phyloP scores from a whole-genome alignment of 2,888 invertebrate species.

The Tetheella fluctuosa region DNA sequence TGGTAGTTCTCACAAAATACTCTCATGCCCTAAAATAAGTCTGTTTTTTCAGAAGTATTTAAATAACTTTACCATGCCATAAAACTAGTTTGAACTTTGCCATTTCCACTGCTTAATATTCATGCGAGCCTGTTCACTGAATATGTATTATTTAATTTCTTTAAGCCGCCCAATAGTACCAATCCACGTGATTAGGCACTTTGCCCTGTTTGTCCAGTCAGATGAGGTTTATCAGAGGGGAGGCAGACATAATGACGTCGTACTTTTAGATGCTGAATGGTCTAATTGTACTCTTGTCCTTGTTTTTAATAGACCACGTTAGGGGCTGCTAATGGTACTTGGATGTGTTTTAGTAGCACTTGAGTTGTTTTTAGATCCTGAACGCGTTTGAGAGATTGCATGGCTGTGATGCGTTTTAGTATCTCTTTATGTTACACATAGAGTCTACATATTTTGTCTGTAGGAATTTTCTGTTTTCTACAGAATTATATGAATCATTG shows the following conservation, averaged over 20 bases:
- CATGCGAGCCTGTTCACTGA: not conserved
- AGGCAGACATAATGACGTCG: not conserved
- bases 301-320: conserved; percentile 15
- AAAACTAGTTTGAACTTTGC: not conserved
- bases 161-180: not conserved
- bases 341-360: conserved; percentile 4
- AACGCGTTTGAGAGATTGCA: not conserved
- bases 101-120: not conserved
- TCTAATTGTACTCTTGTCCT: conserved; percentile 7
- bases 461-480: too few relatives aligned
- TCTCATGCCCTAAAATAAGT: not conserved
- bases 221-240: conserved; percentile 1
- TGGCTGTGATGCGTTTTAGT: not conserved
- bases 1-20: not conserved
- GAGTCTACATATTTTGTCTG: too few relatives aligned
- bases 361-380: not conserved
- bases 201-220: not conserved
- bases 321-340: not conserved
- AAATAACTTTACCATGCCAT: not conserved
- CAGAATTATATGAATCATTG: too few relatives aligned
- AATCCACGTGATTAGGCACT: not conserved
- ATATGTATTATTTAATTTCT: not conserved
- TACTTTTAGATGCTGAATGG: not conserved
- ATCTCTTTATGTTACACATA: too few relatives aligned
- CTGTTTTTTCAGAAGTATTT: too few relatives aligned